Conservation (phyloP, 2,888 invertebrate genomes). For the Horisme vitalbata region DNA sequence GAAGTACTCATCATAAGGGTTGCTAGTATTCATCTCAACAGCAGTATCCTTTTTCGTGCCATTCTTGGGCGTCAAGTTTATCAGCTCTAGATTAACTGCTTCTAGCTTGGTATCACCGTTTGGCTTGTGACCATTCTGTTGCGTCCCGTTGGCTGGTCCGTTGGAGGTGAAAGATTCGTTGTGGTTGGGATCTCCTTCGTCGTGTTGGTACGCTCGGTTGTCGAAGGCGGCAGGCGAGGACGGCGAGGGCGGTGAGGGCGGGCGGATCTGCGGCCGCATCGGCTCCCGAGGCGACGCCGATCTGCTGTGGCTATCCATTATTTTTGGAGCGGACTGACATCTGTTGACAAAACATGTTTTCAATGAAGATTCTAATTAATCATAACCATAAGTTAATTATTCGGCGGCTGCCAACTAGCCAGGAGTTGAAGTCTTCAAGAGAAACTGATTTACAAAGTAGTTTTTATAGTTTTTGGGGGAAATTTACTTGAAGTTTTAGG, state of each 20-base stretch:
- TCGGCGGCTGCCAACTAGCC: too few relatives aligned
- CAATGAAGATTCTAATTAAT: too few relatives aligned
- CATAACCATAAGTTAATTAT: too few relatives aligned
- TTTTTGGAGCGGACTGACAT: slow-evolving; percentile 79
- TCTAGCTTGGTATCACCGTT: slow-evolving; percentile 82
- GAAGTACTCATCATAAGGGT: slow-evolving; percentile 92
- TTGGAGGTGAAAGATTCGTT: slow-evolving; percentile 78
- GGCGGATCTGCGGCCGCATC: slow-evolving; percentile 72
- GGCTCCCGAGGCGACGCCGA: slow-evolving; percentile 80
- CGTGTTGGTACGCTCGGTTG: slow-evolving; percentile 73
- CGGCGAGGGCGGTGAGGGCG: slow-evolving; percentile 69
- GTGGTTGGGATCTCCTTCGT: slow-evolving; percentile 72
- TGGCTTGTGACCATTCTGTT: slow-evolving; percentile 69
- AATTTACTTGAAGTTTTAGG: too few relatives aligned
- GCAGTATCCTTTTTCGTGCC: slow-evolving; percentile 85
- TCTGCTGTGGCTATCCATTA: slow-evolving; percentile 78
- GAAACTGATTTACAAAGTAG: too few relatives aligned
- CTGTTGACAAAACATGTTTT: slow-evolving; percentile 49
- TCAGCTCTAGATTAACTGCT: slow-evolving; percentile 91
- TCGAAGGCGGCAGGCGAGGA: slow-evolving; percentile 70
- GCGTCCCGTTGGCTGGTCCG: slow-evolving; percentile 38
- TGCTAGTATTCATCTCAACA: slow-evolving; percentile 84
- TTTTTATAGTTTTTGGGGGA: too few relatives aligned
- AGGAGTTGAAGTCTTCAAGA: too few relatives aligned
- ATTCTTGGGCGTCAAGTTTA: slow-evolving; percentile 86